phyloP scores from a whole-genome alignment of 2,888 invertebrate genomes.

The Melipona beecheii region DNA sequence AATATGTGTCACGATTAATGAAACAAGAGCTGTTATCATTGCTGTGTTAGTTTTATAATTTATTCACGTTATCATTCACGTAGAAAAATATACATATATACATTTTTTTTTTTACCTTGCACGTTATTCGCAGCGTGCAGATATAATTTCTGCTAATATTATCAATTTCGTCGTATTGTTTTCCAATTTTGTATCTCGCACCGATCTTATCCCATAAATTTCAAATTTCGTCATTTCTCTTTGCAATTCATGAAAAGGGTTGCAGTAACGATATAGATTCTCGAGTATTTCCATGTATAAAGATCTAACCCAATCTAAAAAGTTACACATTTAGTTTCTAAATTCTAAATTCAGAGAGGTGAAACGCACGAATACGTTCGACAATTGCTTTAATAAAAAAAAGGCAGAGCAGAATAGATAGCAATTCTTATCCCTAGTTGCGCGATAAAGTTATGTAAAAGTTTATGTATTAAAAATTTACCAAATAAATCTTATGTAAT shows the following conservation, averaged over 20 bases:
- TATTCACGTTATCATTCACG: background rate
- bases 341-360: background rate
- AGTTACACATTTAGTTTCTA: too few species aligned
- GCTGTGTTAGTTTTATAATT: background rate
- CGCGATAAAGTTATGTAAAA: conserved; percentile 27
- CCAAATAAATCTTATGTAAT: conserved; percentile 21
- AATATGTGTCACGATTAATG: background rate
- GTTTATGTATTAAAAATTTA: conserved; percentile 18
- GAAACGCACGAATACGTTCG: background rate
- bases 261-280: background rate
- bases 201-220: background rate
- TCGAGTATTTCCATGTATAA: background rate
- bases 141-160: too few species aligned
- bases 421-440: conserved; percentile 16
- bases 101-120: too few species aligned
- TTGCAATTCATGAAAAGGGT: background rate
- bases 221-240: background rate
- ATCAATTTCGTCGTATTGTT: too few species aligned
- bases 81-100: too few species aligned
- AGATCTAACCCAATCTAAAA: background rate
- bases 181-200: background rate
- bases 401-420: background rate
- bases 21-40: background rate
- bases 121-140: too few species aligned
- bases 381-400: conserved; percentile 11